Evolutionary conservation across 1,140 invertebrate genomes (phyloP).

Genomic region (Drosophila littoralis): DNA sequence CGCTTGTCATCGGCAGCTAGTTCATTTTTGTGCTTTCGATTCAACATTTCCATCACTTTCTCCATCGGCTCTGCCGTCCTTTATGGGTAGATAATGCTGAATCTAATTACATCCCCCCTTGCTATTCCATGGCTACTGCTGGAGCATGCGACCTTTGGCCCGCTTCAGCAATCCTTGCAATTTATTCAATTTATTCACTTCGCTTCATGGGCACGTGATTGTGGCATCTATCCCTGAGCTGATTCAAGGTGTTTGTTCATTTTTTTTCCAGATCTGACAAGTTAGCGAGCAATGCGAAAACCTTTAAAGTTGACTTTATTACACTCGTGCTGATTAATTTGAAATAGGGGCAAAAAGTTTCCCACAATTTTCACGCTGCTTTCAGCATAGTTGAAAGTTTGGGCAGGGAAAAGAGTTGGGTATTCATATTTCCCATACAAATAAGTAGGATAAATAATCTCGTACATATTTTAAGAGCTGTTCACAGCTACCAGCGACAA

Average conservation of each 20-base stretch:
- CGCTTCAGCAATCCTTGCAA: neutral
- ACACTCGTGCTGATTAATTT: neutral
- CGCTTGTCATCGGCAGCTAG: too few relatives aligned
- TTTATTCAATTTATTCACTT: constrained; percentile 15
- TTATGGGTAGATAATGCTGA: neutral
- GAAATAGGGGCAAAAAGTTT: neutral
- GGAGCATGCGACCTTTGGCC: neutral
- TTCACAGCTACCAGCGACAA: neutral
- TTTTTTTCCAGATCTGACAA: neutral
- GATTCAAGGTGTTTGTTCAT: neutral
- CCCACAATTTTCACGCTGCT: neutral
- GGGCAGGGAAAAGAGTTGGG: neutral
- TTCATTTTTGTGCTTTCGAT: too few relatives aligned
- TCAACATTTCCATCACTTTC: too few relatives aligned
- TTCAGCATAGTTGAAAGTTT: neutral
- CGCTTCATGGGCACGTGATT: constrained; percentile 13
- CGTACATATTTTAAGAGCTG: neutral
- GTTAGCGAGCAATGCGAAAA: neutral
- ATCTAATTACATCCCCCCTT: neutral
- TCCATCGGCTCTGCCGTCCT: too few relatives aligned
- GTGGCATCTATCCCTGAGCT: neutral
- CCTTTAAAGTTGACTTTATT: neutral
- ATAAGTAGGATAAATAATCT: neutral
- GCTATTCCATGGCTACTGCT: neutral
- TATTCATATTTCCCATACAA: neutral